Conservation (phyloP, 2,888 invertebrate genomes). For the Anoplius nigerrimus region DNA sequence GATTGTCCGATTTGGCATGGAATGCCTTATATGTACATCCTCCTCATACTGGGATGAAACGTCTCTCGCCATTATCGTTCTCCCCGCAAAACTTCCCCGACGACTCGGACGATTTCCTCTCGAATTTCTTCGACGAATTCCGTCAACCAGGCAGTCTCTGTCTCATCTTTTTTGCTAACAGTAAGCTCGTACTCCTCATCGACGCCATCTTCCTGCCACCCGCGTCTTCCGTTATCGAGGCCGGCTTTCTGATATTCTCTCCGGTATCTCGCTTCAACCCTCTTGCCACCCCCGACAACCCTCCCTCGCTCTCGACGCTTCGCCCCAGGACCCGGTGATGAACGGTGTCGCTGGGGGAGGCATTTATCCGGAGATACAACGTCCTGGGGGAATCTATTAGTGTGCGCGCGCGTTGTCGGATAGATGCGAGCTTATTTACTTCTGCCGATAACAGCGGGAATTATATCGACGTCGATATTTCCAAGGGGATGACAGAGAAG, state of each 20-base stretch:
- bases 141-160: background rate
- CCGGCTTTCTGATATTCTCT: constrained; percentile 55
- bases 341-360: constrained; percentile 66
- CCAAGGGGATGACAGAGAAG: too few species aligned
- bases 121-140: too few species aligned
- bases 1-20: too few species aligned
- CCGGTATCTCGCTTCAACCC: constrained; percentile 16
- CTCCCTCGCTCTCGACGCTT: constrained; percentile 23
- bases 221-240: constrained; percentile 59
- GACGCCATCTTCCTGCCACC: constrained; percentile 44
- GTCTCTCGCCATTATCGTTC: too few species aligned
- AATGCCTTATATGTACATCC: too few species aligned
- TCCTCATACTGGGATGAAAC: too few species aligned
- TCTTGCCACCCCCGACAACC: background rate
- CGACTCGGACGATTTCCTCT: too few species aligned
- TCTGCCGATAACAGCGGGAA: constrained; percentile 55
- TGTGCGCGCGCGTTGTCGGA: constrained; percentile 41
- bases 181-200: too few species aligned
- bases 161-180: constrained; percentile 32
- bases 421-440: constrained; percentile 66
- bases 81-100: too few species aligned
- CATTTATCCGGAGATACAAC: constrained; percentile 67
- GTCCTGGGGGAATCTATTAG: constrained; percentile 65
- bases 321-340: constrained; percentile 67
- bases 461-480: constrained; percentile 32